Evolutionary conservation across 53 echinoderm and acorn worm species (phyloP).

Genomic region (Stichopus horrens): DNA sequence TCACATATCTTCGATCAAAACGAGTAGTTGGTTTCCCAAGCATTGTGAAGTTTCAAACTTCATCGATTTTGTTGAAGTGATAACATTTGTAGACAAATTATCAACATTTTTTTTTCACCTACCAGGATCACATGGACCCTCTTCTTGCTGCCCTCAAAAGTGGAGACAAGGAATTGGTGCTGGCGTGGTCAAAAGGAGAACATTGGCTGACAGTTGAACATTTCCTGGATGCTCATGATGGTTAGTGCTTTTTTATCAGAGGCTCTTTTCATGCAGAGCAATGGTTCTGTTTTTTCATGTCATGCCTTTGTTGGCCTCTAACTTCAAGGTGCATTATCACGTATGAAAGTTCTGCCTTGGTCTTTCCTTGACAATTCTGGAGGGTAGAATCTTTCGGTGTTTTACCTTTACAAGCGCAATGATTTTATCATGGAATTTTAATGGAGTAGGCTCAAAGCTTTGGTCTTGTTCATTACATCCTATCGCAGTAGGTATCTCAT

Average conservation of each 20-base stretch:
- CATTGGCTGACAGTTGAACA: constrained; percentile 95
- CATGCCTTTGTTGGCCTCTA: constrained; percentile 60
- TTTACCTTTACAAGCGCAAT: constrained; percentile 47
- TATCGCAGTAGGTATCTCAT: too few species aligned
- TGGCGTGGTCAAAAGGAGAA: constrained; percentile 89
- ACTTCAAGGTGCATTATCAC: too few species aligned
- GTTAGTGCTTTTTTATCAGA: not conserved
- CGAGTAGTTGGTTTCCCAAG: too few species aligned
- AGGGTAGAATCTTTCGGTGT: constrained; percentile 84
- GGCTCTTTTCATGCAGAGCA: constrained; percentile 51
- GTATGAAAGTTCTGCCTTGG: too few species aligned
- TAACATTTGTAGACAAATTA: too few species aligned
- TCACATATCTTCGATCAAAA: too few species aligned
- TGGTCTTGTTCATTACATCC: too few species aligned
- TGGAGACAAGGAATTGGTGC: constrained; percentile 56
- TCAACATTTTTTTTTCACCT: not conserved
- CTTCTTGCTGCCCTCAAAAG: constrained; percentile 74
- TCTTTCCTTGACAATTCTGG: constrained; percentile 58
- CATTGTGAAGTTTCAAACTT: too few species aligned
- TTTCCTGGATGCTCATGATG: constrained; percentile 91
- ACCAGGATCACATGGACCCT: constrained; percentile 85
- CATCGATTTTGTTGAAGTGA: too few species aligned
- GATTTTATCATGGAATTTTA: too few species aligned
- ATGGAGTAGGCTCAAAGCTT: too few species aligned
- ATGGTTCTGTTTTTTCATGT: constrained; percentile 65